Evolutionary conservation across 2,888 invertebrate genomes (phyloP).

Genomic region (Lepeophtheirus nordmannii): DNA sequence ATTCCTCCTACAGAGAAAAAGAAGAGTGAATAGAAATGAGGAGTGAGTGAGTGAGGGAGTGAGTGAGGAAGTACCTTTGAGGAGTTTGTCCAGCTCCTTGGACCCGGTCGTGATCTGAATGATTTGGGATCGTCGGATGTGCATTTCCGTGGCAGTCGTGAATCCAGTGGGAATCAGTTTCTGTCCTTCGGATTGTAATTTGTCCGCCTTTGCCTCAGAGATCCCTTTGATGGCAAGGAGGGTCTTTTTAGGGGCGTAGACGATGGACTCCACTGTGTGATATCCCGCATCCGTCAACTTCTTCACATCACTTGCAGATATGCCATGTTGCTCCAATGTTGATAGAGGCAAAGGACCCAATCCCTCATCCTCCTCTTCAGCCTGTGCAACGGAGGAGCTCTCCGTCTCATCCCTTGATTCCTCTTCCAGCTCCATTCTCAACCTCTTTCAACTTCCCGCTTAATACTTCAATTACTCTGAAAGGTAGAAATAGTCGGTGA

Average conservation of each 20-base stretch:
- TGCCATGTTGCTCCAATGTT: slow-evolving; percentile 57
- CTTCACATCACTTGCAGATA: slow-evolving; percentile 74
- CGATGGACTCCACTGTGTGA: slow-evolving; percentile 85
- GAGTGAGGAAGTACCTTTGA: slow-evolving; percentile 40
- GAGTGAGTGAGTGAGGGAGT: neutral
- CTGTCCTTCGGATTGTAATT: slow-evolving; percentile 45
- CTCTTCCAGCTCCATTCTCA: neutral
- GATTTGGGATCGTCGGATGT: slow-evolving; percentile 84
- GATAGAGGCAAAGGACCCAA: slow-evolving; percentile 22
- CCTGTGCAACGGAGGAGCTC: neutral
- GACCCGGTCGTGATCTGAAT: slow-evolving; percentile 44
- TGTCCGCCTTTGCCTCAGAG: slow-evolving; percentile 70
- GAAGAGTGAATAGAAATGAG: no score
- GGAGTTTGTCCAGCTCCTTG: slow-evolving; percentile 48
- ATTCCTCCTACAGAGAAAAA: no score
- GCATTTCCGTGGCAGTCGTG: slow-evolving; percentile 89
- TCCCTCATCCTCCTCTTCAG: slow-evolving; percentile 16
- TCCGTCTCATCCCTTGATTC: neutral
- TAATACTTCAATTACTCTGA: no score
- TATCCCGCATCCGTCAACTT: slow-evolving; percentile 84
- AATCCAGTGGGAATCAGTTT: slow-evolving; percentile 96
- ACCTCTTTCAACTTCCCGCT: neutral
- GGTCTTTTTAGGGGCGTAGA: slow-evolving; percentile 83
- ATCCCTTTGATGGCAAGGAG: slow-evolving; percentile 80
- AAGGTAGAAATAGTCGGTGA: no score